Conservation (phyloP, 2,888 invertebrate genomes). For the Apeira syringaria region DNA sequence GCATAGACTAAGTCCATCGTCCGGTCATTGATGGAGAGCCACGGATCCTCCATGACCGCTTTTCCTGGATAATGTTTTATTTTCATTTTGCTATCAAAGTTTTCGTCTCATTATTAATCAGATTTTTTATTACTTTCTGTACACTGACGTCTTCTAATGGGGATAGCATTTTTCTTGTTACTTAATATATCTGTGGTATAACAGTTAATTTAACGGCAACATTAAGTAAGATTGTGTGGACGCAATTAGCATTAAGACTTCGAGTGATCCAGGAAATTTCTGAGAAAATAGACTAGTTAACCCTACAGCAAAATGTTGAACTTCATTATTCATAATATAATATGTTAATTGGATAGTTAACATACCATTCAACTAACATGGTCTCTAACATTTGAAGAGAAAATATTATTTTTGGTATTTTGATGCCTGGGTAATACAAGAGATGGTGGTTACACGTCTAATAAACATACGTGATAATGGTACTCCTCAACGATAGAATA, state of each 20-base stretch:
- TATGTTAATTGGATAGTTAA: no score
- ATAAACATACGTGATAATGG: no score
- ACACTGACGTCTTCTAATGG: constrained; percentile 25
- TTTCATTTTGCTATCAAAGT: constrained; percentile 85
- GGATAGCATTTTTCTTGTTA: constrained; percentile 48
- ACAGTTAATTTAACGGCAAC: background rate
- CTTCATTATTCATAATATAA: no score
- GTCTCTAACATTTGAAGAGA: no score
- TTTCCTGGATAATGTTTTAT: constrained; percentile 93
- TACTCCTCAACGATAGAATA: no score
- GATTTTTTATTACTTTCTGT: constrained; percentile 1
- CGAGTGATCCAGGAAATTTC: constrained; percentile 1
- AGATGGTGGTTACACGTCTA: no score
- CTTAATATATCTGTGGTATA: constrained; percentile 11
- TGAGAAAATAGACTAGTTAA: no score
- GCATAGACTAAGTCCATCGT: constrained; percentile 92
- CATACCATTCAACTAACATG: no score
- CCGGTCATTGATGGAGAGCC: constrained; percentile 86
- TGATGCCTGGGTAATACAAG: no score
- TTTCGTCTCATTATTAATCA: constrained; percentile 4
- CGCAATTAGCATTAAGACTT: background rate
- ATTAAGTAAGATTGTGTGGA: background rate
- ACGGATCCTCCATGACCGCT: constrained; percentile 90
- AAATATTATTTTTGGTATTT: no score
- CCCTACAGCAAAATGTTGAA: no score